Evolutionary conservation across 2,888 invertebrate species (phyloP).

Genomic region (Thalpophila matura): DNA sequence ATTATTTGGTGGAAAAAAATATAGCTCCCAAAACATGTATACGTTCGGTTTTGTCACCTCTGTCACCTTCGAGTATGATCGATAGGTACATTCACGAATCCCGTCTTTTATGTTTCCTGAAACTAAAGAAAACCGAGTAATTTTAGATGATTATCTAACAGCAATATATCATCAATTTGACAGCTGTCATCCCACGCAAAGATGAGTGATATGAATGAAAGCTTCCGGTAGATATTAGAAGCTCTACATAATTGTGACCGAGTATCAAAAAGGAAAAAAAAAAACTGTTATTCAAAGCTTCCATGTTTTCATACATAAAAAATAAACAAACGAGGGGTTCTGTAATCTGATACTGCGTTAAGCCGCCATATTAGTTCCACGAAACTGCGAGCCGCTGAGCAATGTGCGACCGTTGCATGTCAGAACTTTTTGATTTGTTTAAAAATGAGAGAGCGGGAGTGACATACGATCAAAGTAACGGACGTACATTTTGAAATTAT

Average conservation of each 20-base stretch:
- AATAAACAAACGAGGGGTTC: background rate
- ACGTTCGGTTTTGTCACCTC: background rate
- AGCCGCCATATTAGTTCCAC: conserved; percentile 3
- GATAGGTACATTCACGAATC: conserved; percentile 12
- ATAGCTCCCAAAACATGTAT: background rate
- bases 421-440: conserved; percentile 14
- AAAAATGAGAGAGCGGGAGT: background rate
- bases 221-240: background rate
- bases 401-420: background rate
- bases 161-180: conserved; percentile 41
- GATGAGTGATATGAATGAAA: conserved; percentile 7
- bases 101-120: conserved; percentile 16
- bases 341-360: conserved; percentile 21
- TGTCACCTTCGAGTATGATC: conserved; percentile 12
- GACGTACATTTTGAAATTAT: background rate
- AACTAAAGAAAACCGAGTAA: conserved; percentile 15
- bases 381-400: background rate
- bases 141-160: conserved; percentile 29
- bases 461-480: background rate
- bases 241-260: background rate
- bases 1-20: no score
- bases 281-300: background rate
- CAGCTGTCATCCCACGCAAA: conserved; percentile 28
- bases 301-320: background rate
- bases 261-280: background rate